Evolutionary conservation across 2,113 vertebrate species (phyloP).

Genomic region (Damaliscus lunatus): DNA sequence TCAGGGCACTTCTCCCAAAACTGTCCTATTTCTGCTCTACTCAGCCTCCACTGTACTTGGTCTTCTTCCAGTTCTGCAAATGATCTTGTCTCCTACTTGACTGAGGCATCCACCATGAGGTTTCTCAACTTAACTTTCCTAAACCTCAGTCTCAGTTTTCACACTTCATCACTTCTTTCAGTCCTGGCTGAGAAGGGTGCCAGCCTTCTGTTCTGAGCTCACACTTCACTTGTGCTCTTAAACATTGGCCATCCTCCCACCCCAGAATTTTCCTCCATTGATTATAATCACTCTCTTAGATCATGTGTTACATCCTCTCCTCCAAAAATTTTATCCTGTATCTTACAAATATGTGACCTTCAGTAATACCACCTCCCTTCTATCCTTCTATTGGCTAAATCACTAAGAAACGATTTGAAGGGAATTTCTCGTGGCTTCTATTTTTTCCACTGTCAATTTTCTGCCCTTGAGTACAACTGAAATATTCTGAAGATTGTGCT

Average conservation of each 20-base stretch:
- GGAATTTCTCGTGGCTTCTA: neutral
- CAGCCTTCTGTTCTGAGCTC: neutral
- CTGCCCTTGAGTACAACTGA: neutral
- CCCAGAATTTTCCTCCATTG: neutral
- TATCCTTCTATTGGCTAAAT: neutral
- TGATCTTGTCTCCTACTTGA: neutral
- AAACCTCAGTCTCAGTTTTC: neutral
- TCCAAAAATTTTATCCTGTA: neutral
- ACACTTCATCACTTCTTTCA: neutral
- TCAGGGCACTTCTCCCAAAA: neutral
- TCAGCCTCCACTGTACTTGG: neutral
- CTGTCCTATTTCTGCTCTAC: neutral
- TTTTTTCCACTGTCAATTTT: neutral
- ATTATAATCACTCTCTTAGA: neutral
- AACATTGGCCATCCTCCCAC: neutral
- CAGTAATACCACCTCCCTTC: neutral
- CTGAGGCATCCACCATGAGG: neutral
- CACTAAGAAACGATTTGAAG: neutral
- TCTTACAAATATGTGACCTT: neutral
- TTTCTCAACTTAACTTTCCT: neutral
- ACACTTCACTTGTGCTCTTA: neutral
- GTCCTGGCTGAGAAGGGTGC: neutral
- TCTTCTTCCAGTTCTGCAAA: neutral
- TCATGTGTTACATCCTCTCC: neutral
- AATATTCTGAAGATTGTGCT: neutral